These are phyloP conservation scores for Nomada lathburiana DNA, from an alignment of 2,888 invertebrate genomes.

Conservation along the genomic window DNA sequence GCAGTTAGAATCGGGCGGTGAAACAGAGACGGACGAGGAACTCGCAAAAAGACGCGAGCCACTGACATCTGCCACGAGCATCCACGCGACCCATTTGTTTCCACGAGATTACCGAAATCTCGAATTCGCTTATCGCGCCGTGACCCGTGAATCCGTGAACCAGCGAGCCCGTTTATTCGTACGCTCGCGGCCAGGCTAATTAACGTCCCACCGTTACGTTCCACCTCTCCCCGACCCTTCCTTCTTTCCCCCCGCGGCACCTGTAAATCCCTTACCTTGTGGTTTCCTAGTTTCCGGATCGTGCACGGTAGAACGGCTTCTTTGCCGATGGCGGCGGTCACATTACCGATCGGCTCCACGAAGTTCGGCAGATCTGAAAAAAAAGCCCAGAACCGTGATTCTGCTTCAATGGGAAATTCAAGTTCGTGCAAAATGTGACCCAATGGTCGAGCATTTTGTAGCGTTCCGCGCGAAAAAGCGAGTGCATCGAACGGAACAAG, in stretches of 20 bases:
- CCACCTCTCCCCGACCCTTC: constrained; percentile 5
- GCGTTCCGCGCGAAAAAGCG: not conserved
- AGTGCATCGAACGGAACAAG: not conserved
- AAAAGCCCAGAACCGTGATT: constrained; percentile 10
- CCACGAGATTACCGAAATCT: constrained; percentile 63
- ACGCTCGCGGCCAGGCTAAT: constrained; percentile 52
- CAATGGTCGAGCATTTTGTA: not conserved
- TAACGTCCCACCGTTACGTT: constrained; percentile 44
- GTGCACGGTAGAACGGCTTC: constrained; percentile 91
- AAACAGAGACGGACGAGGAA: not conserved
- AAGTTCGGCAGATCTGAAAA: constrained; percentile 87
- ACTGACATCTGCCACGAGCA: constrained; percentile 68
- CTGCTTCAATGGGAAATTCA: not conserved
- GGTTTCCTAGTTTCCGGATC: constrained; percentile 90
- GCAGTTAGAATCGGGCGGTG: not conserved
- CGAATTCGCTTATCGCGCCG: constrained; percentile 64
- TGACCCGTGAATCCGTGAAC: constrained; percentile 52
- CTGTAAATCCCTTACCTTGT: constrained; percentile 86
- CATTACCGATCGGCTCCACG: constrained; percentile 89
- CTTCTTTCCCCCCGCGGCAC: constrained; percentile 2
- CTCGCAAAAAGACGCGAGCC: constrained; percentile 57
- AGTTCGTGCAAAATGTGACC: not conserved
- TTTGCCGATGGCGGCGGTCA: constrained; percentile 90
- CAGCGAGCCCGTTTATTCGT: constrained; percentile 39
- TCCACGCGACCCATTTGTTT: constrained; percentile 64